Percentiles rank a stretch among this genome's conserved stretches.
Evolutionary conservation across 2,888 invertebrate genomes (phyloP).

Genomic region (Villa cingulata): DNA sequence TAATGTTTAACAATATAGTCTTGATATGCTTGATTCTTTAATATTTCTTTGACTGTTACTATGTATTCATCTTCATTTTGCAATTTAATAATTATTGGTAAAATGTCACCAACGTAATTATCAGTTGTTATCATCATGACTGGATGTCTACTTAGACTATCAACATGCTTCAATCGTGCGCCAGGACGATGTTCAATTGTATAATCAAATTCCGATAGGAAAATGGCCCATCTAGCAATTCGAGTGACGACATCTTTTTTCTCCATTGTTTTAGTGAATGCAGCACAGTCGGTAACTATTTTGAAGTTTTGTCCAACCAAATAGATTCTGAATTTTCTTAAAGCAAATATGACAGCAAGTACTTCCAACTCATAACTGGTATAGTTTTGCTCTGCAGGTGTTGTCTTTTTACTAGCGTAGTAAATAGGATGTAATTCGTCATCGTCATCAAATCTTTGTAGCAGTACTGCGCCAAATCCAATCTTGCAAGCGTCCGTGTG

Average conservation of each 20-base stretch:
- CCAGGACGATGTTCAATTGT: constrained; percentile 15
- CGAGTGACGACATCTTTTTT: constrained; percentile 12
- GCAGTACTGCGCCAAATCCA: constrained; percentile 18
- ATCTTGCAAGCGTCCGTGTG: constrained; percentile 20
- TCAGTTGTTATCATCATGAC: constrained; percentile 5
- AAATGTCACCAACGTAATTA: not conserved
- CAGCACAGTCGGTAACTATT: constrained; percentile 13
- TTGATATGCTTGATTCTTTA: no score
- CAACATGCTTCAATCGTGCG: constrained; percentile 15
- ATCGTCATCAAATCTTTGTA: constrained; percentile 12
- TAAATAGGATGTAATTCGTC: constrained; percentile 7
- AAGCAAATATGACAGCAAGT: constrained; percentile 2
- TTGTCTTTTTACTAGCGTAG: constrained; percentile 1
- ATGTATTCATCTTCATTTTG: no score
- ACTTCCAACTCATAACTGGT: constrained; percentile 8
- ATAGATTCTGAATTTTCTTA: not conserved
- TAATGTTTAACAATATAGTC: no score
- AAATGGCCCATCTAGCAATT: constrained; percentile 14
- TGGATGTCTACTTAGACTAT: constrained; percentile 16
- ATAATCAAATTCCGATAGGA: constrained; percentile 17
- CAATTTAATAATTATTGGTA: no score
- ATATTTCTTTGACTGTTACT: no score
- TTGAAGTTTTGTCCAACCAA: constrained; percentile 12
- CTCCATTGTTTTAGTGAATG: constrained; percentile 13
- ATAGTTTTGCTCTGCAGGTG: not conserved